A percentile compares a stretch with the other conserved stretches of the same genome.
phyloP scores from a whole-genome alignment of 2,888 invertebrate species.

The Schizaphis graminum region DNA sequence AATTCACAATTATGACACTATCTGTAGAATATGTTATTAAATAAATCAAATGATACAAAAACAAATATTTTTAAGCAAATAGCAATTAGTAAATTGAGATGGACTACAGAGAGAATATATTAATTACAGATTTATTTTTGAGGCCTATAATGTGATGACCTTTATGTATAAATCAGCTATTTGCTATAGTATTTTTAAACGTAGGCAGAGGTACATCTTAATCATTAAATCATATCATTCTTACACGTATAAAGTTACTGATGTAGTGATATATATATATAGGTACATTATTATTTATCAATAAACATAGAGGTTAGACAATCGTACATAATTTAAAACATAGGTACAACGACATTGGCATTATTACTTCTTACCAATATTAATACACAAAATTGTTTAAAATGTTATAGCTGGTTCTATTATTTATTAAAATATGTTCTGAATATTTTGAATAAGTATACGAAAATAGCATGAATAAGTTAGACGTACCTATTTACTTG shows the following conservation, averaged over 20 bases:
- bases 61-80: background rate
- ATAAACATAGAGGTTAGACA: conserved; percentile 40
- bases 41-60: background rate
- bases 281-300: background rate
- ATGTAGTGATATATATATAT: background rate
- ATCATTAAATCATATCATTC: background rate
- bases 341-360: conserved; percentile 48
- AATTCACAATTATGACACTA: background rate
- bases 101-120: background rate
- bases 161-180: background rate
- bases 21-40: background rate
- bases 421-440: background rate
- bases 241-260: background rate
- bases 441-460: background rate
- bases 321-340: background rate
- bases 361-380: conserved; percentile 31
- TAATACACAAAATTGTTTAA: background rate
- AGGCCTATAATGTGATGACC: background rate
- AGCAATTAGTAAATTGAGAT: background rate
- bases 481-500: background rate
- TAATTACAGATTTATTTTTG: background rate
- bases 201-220: too few relatives aligned
- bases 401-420: background rate
- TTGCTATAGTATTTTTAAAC: too few relatives aligned
- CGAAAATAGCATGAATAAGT: background rate